Percentiles rank a stretch among this genome's conserved stretches.
These are phyloP conservation scores for Actinopyga echinites DNA, from an alignment of 53 echinoderm and acorn worm genomes.

Conservation along the genomic window DNA sequence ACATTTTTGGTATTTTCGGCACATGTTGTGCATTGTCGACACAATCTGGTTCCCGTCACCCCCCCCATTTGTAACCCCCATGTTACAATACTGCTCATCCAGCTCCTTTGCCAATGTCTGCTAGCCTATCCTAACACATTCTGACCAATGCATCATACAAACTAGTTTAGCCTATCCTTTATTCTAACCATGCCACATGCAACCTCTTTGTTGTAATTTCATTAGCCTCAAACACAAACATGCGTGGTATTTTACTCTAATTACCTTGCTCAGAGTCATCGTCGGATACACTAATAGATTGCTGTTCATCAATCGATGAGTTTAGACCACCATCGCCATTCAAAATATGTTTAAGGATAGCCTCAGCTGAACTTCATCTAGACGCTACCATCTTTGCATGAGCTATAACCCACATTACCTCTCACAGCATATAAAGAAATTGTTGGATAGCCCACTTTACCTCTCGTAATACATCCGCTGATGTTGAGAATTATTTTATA, in stretches of 20 bases:
- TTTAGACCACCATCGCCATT: not conserved
- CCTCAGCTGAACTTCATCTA: not conserved
- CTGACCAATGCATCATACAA: not conserved
- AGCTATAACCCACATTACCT: not conserved
- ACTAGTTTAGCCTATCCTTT: constrained; percentile 2
- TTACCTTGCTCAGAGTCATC: not conserved
- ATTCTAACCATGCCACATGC: not conserved
- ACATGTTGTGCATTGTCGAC: not conserved
- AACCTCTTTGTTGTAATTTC: not conserved
- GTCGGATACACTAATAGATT: not conserved
- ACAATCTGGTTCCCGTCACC: not conserved
- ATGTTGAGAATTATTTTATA: too few relatives aligned
- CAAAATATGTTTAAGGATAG: not conserved
- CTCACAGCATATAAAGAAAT: not conserved
- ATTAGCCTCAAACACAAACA: not conserved
- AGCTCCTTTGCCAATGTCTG: not conserved
- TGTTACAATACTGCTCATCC: constrained; percentile 7
- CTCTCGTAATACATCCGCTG: too few relatives aligned
- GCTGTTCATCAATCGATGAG: not conserved
- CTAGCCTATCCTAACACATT: not conserved
- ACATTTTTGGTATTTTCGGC: not conserved
- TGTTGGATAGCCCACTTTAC: too few relatives aligned
- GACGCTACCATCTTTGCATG: not conserved
- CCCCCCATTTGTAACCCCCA: not conserved
- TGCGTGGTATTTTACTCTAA: not conserved